Evolutionary conservation across 2,797 vertebrate species (phyloP).

Genomic region (Octomys mimax): DNA sequence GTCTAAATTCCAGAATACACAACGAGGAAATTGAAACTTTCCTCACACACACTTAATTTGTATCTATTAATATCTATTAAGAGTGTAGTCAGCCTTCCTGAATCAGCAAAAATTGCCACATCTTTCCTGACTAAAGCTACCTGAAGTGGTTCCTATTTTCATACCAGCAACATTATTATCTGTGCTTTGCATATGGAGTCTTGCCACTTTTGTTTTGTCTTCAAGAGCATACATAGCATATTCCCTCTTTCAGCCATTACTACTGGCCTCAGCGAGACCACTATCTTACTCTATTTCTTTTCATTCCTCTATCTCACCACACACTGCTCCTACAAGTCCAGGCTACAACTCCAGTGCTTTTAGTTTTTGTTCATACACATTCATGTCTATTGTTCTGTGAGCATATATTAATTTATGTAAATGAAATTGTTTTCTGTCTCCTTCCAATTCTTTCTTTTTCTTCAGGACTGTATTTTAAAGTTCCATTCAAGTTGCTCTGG

Average conservation of each 20-base stretch:
- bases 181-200: not conserved
- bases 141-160: not conserved
- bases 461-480: not conserved
- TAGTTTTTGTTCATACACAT: not conserved
- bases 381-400: conserved; percentile 9
- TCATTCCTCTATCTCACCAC: not conserved
- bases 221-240: not conserved
- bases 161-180: not conserved
- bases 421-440: not conserved
- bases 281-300: not conserved
- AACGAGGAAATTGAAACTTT: not conserved
- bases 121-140: not conserved
- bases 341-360: not conserved
- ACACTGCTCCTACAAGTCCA: not conserved
- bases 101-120: not conserved
- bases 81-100: not conserved
- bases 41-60: not conserved
- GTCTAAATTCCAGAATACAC: conserved; percentile 36
- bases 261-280: not conserved
- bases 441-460: conserved; percentile 4
- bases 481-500: not conserved
- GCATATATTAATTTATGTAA: conserved; percentile 1
- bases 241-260: not conserved
- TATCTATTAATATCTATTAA: not conserved
- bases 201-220: not conserved